Evolutionary conservation across 2,797 vertebrate species (phyloP), one percentile per base, ranked within the genome.

Genomic region (Notolabrus celidotus): DNA sequence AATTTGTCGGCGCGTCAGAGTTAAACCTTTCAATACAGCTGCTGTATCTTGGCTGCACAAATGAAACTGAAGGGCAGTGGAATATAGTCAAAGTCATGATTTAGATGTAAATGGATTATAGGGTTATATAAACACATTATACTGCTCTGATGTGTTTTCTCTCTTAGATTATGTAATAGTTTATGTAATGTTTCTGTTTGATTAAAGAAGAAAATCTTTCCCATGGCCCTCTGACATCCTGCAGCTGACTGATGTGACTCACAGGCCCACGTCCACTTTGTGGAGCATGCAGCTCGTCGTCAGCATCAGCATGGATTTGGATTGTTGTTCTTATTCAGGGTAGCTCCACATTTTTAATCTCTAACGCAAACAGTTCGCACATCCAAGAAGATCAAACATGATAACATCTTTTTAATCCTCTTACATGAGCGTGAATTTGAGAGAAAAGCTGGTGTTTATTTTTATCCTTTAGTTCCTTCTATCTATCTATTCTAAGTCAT

Each of bases 101-200:
- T 67, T 53, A 2, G 71, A 70, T 76, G 51, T 64, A 62, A 74
- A 77, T 73, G 56, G 67, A 55, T 68, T 76, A 17, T 27, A 63
- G 11, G 41, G 54, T 86, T 88, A 76, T 41, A 47, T 74, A 85
- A 85, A 80, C 64, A 75, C 80, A 74, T 79, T 61, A 71, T 41
- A 45, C 56, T 54, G 33, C n/a, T 33, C 45, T 43, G 34, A 6
- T 39, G 66, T 45, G 64, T 56, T 68, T 65, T 77, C 87, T 57
- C 64, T 79, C 71, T 74, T 10, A 29, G 41, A 77, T 85, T 81
- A 75, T 71, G 61, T 81, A 82, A 83, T 55, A n/a, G 41, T 84
- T 88, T 82, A 76, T 33, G 39, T 58, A 83, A 86, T 58, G 27
- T 56, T 38, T 56, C 55, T 61, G 60, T 81, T 84, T 57, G 33